phyloP scores from a whole-genome alignment of 1,140 invertebrate species.

The Wiebesia pumilae region DNA sequence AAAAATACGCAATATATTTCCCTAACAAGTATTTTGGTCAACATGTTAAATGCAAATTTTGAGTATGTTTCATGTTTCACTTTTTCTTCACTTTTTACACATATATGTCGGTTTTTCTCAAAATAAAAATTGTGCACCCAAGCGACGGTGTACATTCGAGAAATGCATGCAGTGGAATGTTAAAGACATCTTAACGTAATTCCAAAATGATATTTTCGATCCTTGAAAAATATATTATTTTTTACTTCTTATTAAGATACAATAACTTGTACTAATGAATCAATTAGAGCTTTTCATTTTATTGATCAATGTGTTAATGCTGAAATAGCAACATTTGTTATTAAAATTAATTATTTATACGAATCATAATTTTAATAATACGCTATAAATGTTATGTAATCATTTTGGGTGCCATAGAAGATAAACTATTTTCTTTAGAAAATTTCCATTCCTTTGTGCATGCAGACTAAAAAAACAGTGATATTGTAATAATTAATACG shows the following conservation, averaged over 20 bases:
- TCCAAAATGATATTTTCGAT: slow-evolving; percentile 23
- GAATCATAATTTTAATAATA: not conserved
- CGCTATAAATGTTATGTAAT: not conserved
- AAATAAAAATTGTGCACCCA: not conserved
- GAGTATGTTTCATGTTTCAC: slow-evolving; percentile 37
- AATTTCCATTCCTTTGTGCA: slow-evolving; percentile 38
- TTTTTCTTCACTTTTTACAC: not conserved
- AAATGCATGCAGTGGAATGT: slow-evolving; percentile 29
- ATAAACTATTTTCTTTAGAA: slow-evolving; percentile 9
- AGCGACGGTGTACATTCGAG: not conserved
- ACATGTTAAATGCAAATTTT: slow-evolving; percentile 55
- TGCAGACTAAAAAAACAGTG: slow-evolving; percentile 6
- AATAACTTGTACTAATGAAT: not conserved
- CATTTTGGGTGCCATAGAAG: not conserved
- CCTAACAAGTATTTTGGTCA: slow-evolving; percentile 56
- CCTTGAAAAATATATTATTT: slow-evolving; percentile 14
- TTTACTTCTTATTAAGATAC: not conserved
- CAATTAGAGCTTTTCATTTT: not conserved
- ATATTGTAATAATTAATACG: not conserved
- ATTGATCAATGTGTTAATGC: not conserved
- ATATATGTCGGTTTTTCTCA: not conserved
- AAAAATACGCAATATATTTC: slow-evolving; percentile 48
- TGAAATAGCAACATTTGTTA: not conserved
- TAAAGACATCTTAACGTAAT: slow-evolving; percentile 28
- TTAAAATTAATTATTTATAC: not conserved